Evolutionary conservation across 2,888 invertebrate genomes (phyloP).

Genomic region (Neocrepidodera transversa): DNA sequence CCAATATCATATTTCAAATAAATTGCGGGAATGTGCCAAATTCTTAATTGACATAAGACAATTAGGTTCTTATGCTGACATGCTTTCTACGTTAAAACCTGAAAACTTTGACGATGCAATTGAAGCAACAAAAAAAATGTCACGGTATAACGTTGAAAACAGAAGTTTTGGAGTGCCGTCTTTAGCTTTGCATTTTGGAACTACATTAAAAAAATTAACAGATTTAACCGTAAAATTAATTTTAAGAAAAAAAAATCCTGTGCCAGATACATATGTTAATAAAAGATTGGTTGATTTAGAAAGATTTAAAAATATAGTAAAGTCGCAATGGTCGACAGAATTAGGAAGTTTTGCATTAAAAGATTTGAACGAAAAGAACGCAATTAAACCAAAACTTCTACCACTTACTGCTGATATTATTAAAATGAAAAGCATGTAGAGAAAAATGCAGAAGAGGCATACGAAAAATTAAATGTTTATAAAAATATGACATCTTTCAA

Average conservation of each 20-base stretch:
- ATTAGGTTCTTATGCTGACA: background rate
- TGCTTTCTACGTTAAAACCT: background rate
- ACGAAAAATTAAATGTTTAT: conserved; percentile 9
- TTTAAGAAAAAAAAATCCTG: conserved; percentile 30
- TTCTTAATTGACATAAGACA: conserved; percentile 21
- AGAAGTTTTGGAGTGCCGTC: conserved; percentile 37
- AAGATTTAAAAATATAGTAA: conserved; percentile 15
- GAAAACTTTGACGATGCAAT: background rate
- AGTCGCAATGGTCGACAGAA: conserved; percentile 6
- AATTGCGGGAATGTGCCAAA: conserved; percentile 20
- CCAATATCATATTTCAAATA: conserved; percentile 17
- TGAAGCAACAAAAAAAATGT: conserved; percentile 8
- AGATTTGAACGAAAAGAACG: background rate
- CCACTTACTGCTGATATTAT: conserved; percentile 36
- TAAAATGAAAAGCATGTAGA: conserved; percentile 40
- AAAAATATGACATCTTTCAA: conserved; percentile 19
- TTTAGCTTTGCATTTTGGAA: conserved; percentile 33
- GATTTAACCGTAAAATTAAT: conserved; percentile 34
- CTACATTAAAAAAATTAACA: conserved; percentile 32
- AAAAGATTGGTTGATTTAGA: conserved; percentile 22
- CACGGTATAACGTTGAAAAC: conserved; percentile 15
- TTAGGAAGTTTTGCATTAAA: background rate
- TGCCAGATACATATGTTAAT: conserved; percentile 6
- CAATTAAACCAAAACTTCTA: background rate
- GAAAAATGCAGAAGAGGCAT: conserved; percentile 32